Base-by-base conservation (phyloP, 2,113 vertebrate genomes). In the Callopanchax toddi region DNA sequence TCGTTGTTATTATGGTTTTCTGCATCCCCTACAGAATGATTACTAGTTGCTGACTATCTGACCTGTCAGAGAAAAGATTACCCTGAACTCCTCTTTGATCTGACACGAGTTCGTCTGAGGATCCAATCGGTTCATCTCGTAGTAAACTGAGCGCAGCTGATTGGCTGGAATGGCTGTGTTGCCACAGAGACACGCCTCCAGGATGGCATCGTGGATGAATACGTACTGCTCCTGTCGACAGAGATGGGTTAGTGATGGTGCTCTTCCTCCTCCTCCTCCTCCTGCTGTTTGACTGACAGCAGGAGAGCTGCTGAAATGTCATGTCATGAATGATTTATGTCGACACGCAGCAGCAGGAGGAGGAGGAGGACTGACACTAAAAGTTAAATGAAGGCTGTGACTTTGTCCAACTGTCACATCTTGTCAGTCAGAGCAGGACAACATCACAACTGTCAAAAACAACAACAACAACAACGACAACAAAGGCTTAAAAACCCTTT, bases 11-110 rank as follows among this genome's bases (percentile, higher is more conserved):
- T 5, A 5, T 32, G 29, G 8, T 32, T 32, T 32, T 32, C 8
- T 32, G 8, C 29, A 32, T 8, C n/a, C n/a, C n/a, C n/a, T n/a
- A n/a, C n/a, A n/a, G n/a, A n/a, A n/a, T n/a, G n/a, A 32, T 32
- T 4, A 32, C 8, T 32, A 32, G 29, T 37, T 37, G 10, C 36
- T 3, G 36, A 11, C 10, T 37, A 9, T 13, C 11, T 9, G 36
- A 13, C 12, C 13, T 50, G 16, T n/a, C 11, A 16, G 25, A 37
- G 6, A 12, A 39, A 5, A n/a, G 16, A 5, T 58, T 36, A 99
- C 97, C 93, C 96, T 93, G 82, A 99, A 99, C 86, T 99, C 97
- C 81, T 99, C 97, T 87, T 99, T 99, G 82, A 99, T 97, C 84
- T 96, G 97, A 77, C 95, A 97, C 4, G 97, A 99, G 88, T 99